Percentiles rank a stretch among this genome's conserved stretches.
These are phyloP conservation scores for Sebastolobus altivelis DNA, from an alignment of 2,797 vertebrate species.

Conservation along the genomic window DNA sequence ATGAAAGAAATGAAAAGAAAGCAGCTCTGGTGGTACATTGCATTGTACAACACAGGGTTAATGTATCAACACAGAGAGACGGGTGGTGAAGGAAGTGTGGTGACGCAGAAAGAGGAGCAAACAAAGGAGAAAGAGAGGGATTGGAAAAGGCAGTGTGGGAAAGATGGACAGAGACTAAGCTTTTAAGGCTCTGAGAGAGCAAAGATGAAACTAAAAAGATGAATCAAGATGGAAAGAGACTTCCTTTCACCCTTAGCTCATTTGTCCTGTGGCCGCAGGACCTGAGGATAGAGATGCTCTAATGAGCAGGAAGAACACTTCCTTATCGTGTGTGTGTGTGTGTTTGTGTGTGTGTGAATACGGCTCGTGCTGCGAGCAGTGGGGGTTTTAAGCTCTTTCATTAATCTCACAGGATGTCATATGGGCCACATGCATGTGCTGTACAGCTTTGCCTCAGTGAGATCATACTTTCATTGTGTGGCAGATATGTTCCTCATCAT, in stretches of 20 bases:
- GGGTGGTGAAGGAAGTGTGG: conserved; percentile 27
- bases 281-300: conserved; percentile 49
- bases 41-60: conserved; percentile 26
- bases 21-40: conserved; percentile 26
- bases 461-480: neutral
- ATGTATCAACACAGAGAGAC: conserved; percentile 28
- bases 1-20: conserved; percentile 59
- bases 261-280: conserved; percentile 58
- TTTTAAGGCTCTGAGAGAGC: conserved; percentile 45
- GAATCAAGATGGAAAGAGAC: conserved; percentile 42
- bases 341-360: conserved; percentile 5
- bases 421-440: conserved; percentile 29
- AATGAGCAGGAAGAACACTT: conserved; percentile 60
- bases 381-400: conserved; percentile 29
- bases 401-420: conserved; percentile 54
- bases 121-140: conserved; percentile 26
- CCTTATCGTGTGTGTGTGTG: conserved; percentile 18
- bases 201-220: conserved; percentile 27
- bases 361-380: conserved; percentile 21
- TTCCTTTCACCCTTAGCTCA: conserved; percentile 48
- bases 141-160: conserved; percentile 32
- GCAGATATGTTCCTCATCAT: neutral
- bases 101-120: conserved; percentile 48
- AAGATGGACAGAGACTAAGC: conserved; percentile 22
- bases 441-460: conserved; percentile 8